A percentile compares a stretch with the other conserved stretches of the same genome.
Evolutionary conservation across 2,888 invertebrate species (phyloP).

Genomic region (Ophion slaviceki): DNA sequence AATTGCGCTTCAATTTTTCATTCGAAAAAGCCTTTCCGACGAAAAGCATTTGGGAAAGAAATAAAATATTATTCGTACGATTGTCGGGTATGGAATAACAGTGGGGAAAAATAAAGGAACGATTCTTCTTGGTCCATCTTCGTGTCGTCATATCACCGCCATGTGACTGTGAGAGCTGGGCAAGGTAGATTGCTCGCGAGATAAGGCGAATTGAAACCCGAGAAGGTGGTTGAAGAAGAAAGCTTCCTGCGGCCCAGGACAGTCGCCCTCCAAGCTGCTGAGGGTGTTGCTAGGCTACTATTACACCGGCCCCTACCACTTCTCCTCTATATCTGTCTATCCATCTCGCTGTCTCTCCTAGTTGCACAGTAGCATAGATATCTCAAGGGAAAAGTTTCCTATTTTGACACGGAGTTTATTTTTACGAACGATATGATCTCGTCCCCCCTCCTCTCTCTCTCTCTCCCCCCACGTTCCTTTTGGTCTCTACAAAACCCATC

Average conservation of each 20-base stretch:
- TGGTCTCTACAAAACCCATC: too few relatives aligned
- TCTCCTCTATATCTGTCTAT: conserved; percentile 44
- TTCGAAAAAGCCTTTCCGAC: too few relatives aligned
- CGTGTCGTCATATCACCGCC: conserved; percentile 48
- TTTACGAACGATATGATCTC: background rate
- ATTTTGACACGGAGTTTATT: conserved; percentile 18
- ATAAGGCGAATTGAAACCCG: conserved; percentile 80
- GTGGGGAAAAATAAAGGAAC: conserved; percentile 29
- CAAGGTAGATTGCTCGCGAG: conserved; percentile 77
- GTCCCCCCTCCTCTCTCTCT: too few relatives aligned
- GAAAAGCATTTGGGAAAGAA: too few relatives aligned
- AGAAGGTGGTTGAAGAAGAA: conserved; percentile 74
- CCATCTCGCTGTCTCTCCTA: conserved; percentile 61
- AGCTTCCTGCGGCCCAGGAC: conserved; percentile 56
- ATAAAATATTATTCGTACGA: background rate
- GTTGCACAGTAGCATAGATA: conserved; percentile 61
- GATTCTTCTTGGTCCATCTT: conserved; percentile 34
- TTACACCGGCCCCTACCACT: conserved; percentile 34
- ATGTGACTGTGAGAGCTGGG: conserved; percentile 45
- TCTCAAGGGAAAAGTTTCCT: conserved; percentile 47
- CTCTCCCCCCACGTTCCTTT: background rate
- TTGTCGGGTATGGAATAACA: conserved; percentile 19
- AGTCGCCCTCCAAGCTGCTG: conserved; percentile 65
- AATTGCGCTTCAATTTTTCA: too few relatives aligned
- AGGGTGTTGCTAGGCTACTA: conserved; percentile 83